phyloP scores from a whole-genome alignment of 2,113 vertebrate species.

The Alectura lathami region DNA sequence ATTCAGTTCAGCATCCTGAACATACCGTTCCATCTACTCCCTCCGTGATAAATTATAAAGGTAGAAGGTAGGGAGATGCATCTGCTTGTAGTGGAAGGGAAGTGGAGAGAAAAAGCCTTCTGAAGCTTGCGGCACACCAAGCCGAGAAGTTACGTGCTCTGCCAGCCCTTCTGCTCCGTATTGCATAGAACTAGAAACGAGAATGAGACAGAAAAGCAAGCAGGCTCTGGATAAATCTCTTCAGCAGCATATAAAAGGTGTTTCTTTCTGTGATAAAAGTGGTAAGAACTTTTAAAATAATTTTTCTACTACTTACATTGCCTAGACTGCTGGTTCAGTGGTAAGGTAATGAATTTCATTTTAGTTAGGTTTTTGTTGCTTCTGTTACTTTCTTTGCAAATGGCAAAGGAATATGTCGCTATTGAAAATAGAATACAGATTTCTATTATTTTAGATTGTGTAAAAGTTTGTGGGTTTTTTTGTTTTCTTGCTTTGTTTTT shows the following conservation, averaged over 20 bases:
- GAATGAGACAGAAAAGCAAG: background rate
- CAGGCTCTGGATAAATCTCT: background rate
- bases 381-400: background rate
- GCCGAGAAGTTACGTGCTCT: background rate
- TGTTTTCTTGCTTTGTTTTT: background rate
- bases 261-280: background rate
- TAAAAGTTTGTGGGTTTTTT: background rate
- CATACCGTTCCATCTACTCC: background rate
- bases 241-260: background rate
- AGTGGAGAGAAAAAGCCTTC: background rate
- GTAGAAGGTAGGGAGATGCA: background rate
- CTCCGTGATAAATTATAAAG: background rate
- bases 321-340: background rate
- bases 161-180: background rate
- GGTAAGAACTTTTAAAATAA: background rate
- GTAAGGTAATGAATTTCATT: background rate
- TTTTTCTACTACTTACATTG: background rate
- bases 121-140: background rate
- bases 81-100: background rate
- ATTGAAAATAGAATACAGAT: background rate
- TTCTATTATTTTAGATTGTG: background rate
- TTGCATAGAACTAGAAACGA: background rate
- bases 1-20: background rate
- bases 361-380: background rate
- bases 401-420: background rate